Evolutionary conservation across 2,797 vertebrate genomes (phyloP).

Genomic region (Arnoldichthys spilopterus): DNA sequence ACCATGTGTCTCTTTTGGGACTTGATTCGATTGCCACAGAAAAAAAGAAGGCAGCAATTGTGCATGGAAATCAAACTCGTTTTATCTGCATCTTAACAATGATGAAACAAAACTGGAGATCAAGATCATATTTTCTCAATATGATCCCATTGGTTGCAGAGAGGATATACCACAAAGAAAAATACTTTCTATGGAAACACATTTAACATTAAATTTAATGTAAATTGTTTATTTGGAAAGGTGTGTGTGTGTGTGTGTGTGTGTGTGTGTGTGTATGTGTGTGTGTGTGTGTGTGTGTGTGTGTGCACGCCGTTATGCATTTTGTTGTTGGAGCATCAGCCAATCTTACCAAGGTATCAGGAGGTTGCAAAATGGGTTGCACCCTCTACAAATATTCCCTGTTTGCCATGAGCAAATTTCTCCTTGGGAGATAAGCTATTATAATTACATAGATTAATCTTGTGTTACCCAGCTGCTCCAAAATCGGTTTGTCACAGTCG

Average conservation of each 20-base stretch:
- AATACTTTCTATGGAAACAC: conserved; percentile 1
- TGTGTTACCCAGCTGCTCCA: conserved; percentile 70
- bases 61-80: conserved; percentile 33
- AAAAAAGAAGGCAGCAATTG: conserved; percentile 41
- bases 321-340: conserved; percentile 32
- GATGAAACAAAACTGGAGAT: conserved; percentile 32
- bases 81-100: conserved; percentile 46
- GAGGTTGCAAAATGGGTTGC: conserved; percentile 44
- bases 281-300: conserved; percentile 29
- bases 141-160: background rate
- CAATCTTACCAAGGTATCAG: conserved; percentile 40
- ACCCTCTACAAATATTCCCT: conserved; percentile 57
- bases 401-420: conserved; percentile 58
- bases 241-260: background rate
- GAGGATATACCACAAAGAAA: conserved; percentile 1
- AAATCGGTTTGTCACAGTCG: conserved; percentile 79
- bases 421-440: conserved; percentile 67
- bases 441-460: conserved; percentile 80
- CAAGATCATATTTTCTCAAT: conserved; percentile 16
- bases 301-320: too few relatives aligned
- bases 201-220: conserved; percentile 15
- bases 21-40: conserved; percentile 32
- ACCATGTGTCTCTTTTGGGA: conserved; percentile 48
- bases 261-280: conserved; percentile 15
- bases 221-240: conserved; percentile 41